These are phyloP conservation scores for Bimastos eiseni DNA, from an alignment of 2,888 invertebrate genomes.

Conservation along the genomic window DNA sequence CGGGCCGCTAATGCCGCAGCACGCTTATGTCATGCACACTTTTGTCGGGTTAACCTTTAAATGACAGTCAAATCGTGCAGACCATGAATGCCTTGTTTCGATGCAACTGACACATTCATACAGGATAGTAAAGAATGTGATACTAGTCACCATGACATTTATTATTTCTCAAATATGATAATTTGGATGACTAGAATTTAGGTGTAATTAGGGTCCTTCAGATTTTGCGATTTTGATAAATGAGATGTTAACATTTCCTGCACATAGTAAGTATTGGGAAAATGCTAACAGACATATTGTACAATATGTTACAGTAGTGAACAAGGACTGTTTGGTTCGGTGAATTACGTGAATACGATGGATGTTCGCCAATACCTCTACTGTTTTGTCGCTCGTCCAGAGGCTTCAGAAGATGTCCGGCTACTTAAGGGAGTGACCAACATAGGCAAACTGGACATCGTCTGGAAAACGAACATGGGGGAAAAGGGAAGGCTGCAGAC, in stretches of 20 bases:
- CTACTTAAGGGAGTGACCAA: slow-evolving; percentile 68
- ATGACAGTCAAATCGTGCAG: too few relatives aligned
- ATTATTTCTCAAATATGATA: background rate
- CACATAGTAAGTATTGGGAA: too few relatives aligned
- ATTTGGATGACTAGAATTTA: too few relatives aligned
- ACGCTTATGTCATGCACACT: too few relatives aligned
- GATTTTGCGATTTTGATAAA: background rate
- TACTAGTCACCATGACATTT: background rate
- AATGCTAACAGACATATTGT: background rate
- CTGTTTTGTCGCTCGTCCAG: slow-evolving; percentile 80
- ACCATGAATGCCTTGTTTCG: too few relatives aligned
- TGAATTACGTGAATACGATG: slow-evolving; percentile 75
- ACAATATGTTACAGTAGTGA: slow-evolving; percentile 26
- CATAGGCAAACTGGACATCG: slow-evolving; percentile 93
- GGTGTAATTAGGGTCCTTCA: too few relatives aligned
- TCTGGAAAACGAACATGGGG: slow-evolving; percentile 95
- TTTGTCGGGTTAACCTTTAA: too few relatives aligned
- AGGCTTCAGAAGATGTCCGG: slow-evolving; percentile 76
- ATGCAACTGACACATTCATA: too few relatives aligned
- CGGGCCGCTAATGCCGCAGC: too few relatives aligned
- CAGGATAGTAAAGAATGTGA: too few relatives aligned
- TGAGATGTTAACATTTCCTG: too few relatives aligned
- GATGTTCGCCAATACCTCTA: slow-evolving; percentile 93
- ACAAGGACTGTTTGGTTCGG: slow-evolving; percentile 60
- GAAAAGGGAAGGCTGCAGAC: slow-evolving; percentile 95